Conservation (phyloP, 2,888 invertebrate species). For the Agonopterix subpropinquella region DNA sequence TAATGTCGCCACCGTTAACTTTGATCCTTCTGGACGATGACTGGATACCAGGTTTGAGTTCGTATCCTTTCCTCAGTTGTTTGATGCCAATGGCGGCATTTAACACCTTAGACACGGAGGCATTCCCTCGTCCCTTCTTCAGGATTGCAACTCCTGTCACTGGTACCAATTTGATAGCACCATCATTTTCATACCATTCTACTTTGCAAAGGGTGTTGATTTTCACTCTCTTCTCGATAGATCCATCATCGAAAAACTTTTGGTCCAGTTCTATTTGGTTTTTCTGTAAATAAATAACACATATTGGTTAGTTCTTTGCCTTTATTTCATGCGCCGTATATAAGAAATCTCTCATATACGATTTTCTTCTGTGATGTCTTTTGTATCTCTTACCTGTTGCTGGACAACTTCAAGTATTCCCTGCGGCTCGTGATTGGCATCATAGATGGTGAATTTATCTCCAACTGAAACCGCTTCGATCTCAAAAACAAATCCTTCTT, state of each 20-base stretch:
- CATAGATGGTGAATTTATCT: conserved; percentile 83
- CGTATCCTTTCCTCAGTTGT: conserved; percentile 73
- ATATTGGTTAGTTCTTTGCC: not conserved
- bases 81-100: conserved; percentile 76
- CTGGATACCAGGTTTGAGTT: conserved; percentile 79
- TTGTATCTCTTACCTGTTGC: conserved; percentile 72
- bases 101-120: conserved; percentile 70
- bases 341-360: no score
- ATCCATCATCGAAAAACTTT: conserved; percentile 53
- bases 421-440: conserved; percentile 79
- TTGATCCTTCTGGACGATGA: conserved; percentile 77
- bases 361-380: not conserved
- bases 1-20: conserved; percentile 77
- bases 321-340: no score
- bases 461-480: conserved; percentile 80
- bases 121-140: conserved; percentile 67
- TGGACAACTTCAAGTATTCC: conserved; percentile 80
- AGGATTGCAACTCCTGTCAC: conserved; percentile 76
- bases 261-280: conserved; percentile 67
- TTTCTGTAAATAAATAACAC: conserved; percentile 41
- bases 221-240: conserved; percentile 78
- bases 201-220: conserved; percentile 79
- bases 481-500: conserved; percentile 84
- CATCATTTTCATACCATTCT: conserved; percentile 80
- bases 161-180: conserved; percentile 75